Conservation (phyloP, 2,113 vertebrate species). For the Semnornis frantzii region DNA sequence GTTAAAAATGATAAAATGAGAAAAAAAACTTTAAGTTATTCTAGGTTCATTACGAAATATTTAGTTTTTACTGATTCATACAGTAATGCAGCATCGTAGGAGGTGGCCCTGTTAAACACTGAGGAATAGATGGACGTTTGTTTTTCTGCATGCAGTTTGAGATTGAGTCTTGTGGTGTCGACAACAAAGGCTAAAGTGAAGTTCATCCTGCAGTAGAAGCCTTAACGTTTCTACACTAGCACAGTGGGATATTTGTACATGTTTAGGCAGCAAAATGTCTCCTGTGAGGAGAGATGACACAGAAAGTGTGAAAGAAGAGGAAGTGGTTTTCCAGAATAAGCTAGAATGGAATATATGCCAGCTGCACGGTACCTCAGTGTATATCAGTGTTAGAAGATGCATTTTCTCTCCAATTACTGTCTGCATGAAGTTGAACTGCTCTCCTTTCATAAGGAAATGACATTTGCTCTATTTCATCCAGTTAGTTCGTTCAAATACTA, state of each 20-base stretch:
- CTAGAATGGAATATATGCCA: not conserved
- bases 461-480: not conserved
- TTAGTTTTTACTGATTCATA: not conserved
- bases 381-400: not conserved
- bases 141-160: not conserved
- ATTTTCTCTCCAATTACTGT: not conserved
- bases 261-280: not conserved
- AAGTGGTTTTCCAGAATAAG: not conserved
- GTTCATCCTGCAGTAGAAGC: not conserved
- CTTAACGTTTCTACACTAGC: not conserved
- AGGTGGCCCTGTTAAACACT: not conserved
- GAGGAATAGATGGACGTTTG: not conserved
- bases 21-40: not conserved
- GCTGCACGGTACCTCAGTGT: not conserved
- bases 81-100: not conserved
- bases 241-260: accelerated
- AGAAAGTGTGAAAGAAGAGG: not conserved
- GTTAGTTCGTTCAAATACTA: not conserved
- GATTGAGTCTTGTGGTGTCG: not conserved
- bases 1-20: not conserved
- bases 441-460: not conserved
- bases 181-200: no score
- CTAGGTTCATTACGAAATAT: not conserved
- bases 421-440: not conserved
- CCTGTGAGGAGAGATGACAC: not conserved